Evolutionary conservation across 2,888 invertebrate species (phyloP).

Genomic region (Microctonus brassicae): DNA sequence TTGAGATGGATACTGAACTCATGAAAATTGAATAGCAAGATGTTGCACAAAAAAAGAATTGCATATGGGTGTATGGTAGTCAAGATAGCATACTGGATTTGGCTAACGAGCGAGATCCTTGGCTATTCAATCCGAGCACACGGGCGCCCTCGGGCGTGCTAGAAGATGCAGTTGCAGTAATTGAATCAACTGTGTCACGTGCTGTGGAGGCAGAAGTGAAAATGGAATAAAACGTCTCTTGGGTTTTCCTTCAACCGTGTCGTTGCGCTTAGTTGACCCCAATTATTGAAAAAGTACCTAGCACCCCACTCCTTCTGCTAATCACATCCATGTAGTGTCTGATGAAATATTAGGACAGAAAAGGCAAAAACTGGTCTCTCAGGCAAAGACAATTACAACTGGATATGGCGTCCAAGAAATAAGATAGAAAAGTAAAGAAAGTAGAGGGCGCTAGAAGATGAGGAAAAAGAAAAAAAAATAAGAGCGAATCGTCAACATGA

Average conservation of each 20-base stretch:
- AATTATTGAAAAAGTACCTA: conserved; percentile 34
- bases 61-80: background rate
- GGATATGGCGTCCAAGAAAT: background rate
- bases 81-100: conserved; percentile 37
- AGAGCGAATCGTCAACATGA: conserved; percentile 12
- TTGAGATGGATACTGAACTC: conserved; percentile 20
- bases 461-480: conserved; percentile 19
- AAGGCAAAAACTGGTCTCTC: conserved; percentile 10
- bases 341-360: conserved; percentile 18
- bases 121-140: conserved; percentile 42
- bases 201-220: conserved; percentile 13
- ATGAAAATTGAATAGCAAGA: conserved; percentile 42
- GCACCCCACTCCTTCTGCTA: conserved; percentile 18
- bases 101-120: conserved; percentile 45
- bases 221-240: conserved; percentile 22
- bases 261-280: conserved; percentile 32
- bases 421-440: conserved; percentile 20
- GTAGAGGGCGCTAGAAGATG: background rate
- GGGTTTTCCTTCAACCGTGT: conserved; percentile 16
- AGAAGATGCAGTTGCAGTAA: conserved; percentile 33
- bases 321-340: conserved; percentile 4
- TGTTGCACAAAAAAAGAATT: background rate
- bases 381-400: conserved; percentile 7
- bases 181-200: conserved; percentile 37
- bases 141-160: conserved; percentile 34